Percentiles rank a stretch among this genome's conserved stretches.
Evolutionary conservation across 2,113 vertebrate genomes (phyloP).

Genomic region (Oreotrochilus melanogaster): DNA sequence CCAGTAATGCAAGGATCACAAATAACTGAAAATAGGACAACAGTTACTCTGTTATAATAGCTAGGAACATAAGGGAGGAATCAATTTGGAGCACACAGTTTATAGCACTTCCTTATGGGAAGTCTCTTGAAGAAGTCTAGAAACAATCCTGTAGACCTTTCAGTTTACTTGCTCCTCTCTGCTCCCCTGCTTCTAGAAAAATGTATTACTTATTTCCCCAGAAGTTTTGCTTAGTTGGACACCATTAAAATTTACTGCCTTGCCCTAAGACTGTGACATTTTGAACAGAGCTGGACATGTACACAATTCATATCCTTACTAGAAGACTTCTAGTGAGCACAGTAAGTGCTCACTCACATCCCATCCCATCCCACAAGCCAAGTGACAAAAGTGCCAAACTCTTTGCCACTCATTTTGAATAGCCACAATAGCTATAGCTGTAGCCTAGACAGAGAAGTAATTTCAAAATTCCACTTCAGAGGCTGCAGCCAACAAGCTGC

Average conservation of each 20-base stretch:
- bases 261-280: not conserved
- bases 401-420: not conserved
- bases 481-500: not conserved
- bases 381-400: not conserved
- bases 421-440: rapidly evolving
- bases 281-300: not conserved
- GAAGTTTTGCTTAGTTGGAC: rapidly evolving
- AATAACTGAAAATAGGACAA: not conserved
- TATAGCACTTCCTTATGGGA: not conserved
- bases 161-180: not conserved
- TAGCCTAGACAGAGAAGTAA: rapidly evolving
- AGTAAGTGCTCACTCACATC: rapidly evolving
- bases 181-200: not conserved
- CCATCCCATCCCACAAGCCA: not conserved
- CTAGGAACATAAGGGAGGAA: not conserved
- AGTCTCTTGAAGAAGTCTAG: not conserved
- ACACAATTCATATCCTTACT: not conserved
- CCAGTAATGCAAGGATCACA: not conserved
- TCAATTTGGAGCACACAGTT: not conserved
- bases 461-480: not conserved
- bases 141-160: not conserved
- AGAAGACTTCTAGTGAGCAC: not conserved
- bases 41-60: not conserved
- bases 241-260: not conserved
- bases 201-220: rapidly evolving